phyloP scores from a whole-genome alignment of 2,113 vertebrate species.

The Albula glossodonta region DNA sequence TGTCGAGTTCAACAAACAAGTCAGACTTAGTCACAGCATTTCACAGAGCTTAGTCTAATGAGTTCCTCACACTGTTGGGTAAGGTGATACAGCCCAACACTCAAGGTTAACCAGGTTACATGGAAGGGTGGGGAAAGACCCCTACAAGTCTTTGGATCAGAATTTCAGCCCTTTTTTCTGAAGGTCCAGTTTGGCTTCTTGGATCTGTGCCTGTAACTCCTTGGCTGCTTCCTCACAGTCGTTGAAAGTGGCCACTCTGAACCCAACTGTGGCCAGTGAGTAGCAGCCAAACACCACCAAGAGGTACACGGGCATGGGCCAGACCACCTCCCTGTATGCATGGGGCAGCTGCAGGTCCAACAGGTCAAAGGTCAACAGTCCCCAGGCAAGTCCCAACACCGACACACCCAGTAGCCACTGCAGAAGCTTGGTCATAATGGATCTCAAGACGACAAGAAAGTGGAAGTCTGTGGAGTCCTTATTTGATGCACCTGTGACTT shows the following conservation, averaged over 20 bases:
- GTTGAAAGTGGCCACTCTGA: constrained; percentile 87
- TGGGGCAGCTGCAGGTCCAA: constrained; percentile 70
- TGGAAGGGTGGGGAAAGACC: neutral
- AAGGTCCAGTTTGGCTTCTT: constrained; percentile 79
- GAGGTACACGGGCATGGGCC: constrained; percentile 87
- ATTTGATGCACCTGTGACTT: neutral
- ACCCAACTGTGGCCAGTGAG: constrained; percentile 85
- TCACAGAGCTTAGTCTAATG: neutral
- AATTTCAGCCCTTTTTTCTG: constrained; percentile 71
- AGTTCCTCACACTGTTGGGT: no score
- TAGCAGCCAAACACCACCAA: constrained; percentile 88
- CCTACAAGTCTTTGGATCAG: constrained; percentile 37
- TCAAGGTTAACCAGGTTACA: neutral
- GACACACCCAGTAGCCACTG: constrained; percentile 79
- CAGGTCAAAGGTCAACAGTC: constrained; percentile 73
- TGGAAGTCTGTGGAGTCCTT: no score
- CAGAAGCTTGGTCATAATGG: constrained; percentile 85
- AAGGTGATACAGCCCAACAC: neutral
- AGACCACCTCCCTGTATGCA: constrained; percentile 72
- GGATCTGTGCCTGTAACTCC: constrained; percentile 83
- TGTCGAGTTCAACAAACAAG: neutral
- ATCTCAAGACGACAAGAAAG: neutral
- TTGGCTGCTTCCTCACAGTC: constrained; percentile 85
- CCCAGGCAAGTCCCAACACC: constrained; percentile 74
- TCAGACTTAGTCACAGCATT: neutral